These are phyloP conservation scores for Crotalus horridus DNA, from an alignment of 2,113 vertebrate genomes.

Conservation along the genomic window DNA sequence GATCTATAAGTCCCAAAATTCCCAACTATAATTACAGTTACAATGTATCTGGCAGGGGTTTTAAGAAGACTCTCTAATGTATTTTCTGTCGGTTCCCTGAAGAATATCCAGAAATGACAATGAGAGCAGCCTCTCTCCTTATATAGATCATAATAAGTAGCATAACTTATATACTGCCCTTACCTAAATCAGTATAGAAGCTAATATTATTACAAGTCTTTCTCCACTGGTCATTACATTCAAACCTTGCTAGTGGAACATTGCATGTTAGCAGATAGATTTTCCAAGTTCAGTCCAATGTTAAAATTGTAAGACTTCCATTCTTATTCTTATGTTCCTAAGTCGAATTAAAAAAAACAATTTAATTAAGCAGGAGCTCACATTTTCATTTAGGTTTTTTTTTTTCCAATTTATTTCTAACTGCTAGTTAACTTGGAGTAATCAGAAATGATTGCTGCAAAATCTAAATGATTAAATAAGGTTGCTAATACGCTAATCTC, in stretches of 20 bases:
- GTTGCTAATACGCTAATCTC: slow-evolving; percentile 40
- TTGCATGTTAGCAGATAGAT: neutral
- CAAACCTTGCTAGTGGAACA: neutral
- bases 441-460: slow-evolving; percentile 45
- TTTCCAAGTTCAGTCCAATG: neutral
- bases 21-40: neutral
- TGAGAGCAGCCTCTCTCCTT: neutral
- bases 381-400: neutral
- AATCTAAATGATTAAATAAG: slow-evolving; percentile 61
- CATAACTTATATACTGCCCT: neutral
- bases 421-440: slow-evolving; percentile 51
- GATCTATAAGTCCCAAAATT: neutral
- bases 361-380: slow-evolving; percentile 48
- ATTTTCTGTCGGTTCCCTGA: neutral
- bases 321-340: neutral
- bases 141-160: neutral
- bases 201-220: neutral
- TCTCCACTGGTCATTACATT: neutral
- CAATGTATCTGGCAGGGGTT: neutral
- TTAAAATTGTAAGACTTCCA: neutral
- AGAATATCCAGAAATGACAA: neutral
- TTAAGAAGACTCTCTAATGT: neutral
- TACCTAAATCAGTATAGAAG: neutral
- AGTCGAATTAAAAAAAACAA: slow-evolving; percentile 18
- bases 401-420: slow-evolving; percentile 2